Conservation (phyloP, 92 coral and sea anemone genomes). For the Phenganax subtilis region DNA sequence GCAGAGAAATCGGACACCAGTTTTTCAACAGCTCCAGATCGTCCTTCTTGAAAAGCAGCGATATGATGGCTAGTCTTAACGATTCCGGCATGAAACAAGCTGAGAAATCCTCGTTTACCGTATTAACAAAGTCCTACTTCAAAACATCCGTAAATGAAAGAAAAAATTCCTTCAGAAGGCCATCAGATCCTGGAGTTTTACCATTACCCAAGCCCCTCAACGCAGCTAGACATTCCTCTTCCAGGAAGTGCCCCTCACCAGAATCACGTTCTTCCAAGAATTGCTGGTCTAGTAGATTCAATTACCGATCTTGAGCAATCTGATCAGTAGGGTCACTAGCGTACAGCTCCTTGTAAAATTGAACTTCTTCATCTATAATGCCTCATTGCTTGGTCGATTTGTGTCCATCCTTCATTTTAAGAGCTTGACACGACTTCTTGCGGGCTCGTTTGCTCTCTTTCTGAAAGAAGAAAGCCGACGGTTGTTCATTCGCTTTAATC, state of each 20-base stretch:
- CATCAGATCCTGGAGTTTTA: constrained; percentile 39
- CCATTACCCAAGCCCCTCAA: not conserved
- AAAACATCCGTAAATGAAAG: constrained; percentile 7
- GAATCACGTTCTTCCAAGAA: not conserved
- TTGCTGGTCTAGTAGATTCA: constrained; percentile 3
- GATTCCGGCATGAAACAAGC: not conserved
- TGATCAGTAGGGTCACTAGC: not conserved
- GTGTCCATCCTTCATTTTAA: not conserved
- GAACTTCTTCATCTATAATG: constrained; percentile 25
- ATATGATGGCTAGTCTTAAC: constrained; percentile 21
- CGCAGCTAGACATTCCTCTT: constrained; percentile 30
- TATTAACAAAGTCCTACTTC: not conserved
- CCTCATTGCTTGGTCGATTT: not conserved
- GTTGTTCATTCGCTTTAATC: constrained; percentile 40
- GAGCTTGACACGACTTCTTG: not conserved
- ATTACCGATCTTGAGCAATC: constrained; percentile 8
- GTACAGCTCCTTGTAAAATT: not conserved
- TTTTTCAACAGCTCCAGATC: constrained; percentile 28
- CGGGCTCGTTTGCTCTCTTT: not conserved
- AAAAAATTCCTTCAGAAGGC: constrained; percentile 38
- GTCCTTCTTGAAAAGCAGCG: constrained; percentile 28
- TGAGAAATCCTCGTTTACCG: not conserved
- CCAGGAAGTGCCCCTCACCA: constrained; percentile 13
- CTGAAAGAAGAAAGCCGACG: constrained; percentile 12
- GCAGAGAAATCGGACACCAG: constrained; percentile 39